These are phyloP conservation scores for Holocentrus rufus DNA, from an alignment of 2,797 vertebrate species.

Conservation along the genomic window DNA sequence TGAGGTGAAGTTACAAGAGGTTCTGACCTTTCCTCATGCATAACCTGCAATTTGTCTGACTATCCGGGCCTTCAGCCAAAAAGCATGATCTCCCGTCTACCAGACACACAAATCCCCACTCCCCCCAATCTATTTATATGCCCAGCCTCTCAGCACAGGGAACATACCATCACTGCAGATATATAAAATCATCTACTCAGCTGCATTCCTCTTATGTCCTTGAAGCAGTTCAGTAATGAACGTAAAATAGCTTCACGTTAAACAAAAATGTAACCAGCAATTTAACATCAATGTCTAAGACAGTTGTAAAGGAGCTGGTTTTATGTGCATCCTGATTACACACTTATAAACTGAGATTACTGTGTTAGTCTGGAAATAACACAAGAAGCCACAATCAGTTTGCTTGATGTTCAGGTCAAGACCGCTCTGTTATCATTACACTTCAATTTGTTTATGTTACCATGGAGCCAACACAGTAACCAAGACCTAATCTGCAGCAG, in stretches of 20 bases:
- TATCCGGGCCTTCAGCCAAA: constrained; percentile 61
- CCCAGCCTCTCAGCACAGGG: constrained; percentile 15
- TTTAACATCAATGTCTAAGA: background rate
- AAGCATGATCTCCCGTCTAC: constrained; percentile 11
- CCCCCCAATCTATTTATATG: constrained; percentile 62
- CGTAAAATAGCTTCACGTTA: background rate
- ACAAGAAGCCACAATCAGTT: background rate
- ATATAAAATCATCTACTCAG: background rate
- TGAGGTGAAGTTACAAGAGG: constrained; percentile 41
- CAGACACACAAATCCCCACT: constrained; percentile 51
- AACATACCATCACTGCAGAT: background rate
- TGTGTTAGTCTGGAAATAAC: too few relatives aligned
- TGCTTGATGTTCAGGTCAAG: background rate
- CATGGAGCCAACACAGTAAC: background rate
- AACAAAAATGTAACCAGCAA: background rate
- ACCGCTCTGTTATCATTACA: background rate
- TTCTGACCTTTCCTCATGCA: constrained; percentile 55
- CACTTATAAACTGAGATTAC: background rate
- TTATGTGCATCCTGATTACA: background rate
- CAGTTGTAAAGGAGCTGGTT: background rate
- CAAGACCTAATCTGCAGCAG: background rate
- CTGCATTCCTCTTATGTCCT: background rate
- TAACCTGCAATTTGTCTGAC: constrained; percentile 55
- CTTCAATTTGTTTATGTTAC: background rate
- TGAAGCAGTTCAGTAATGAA: background rate